Conservation (phyloP, 2,888 invertebrate genomes). For the Athetis lepigone region DNA sequence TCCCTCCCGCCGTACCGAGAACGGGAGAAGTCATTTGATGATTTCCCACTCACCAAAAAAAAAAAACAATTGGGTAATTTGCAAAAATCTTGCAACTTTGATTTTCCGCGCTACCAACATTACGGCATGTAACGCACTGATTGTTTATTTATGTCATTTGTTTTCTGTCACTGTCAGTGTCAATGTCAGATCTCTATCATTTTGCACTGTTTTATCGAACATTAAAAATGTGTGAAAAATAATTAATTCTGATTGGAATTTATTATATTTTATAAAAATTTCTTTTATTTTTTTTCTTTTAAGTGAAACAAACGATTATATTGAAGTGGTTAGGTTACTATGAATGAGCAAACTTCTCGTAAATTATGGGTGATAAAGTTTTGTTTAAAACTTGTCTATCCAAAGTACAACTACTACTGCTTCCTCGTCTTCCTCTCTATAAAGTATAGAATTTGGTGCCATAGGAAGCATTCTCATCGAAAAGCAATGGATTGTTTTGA, state of each 20-base stretch:
- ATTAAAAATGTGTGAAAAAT: conserved; percentile 35
- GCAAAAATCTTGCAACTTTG: no score
- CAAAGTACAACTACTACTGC: conserved; percentile 84
- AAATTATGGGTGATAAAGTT: conserved; percentile 87
- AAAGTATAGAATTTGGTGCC: conserved; percentile 81
- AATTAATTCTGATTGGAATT: neutral
- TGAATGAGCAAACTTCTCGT: conserved; percentile 77
- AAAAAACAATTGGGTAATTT: no score
- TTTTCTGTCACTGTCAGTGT: neutral
- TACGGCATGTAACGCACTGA: no score
- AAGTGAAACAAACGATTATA: conserved; percentile 17
- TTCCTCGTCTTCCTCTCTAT: conserved; percentile 85
- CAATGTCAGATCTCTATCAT: conserved; percentile 11
- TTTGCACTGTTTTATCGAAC: conserved; percentile 17
- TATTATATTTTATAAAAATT: conserved; percentile 4
- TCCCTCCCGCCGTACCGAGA: no score
- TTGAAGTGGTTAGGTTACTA: conserved; percentile 68
- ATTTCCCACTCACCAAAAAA: no score
- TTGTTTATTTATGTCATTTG: neutral
- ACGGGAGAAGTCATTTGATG: no score
- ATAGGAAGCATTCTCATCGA: conserved; percentile 57
- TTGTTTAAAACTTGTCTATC: conserved; percentile 86
- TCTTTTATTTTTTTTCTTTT: conserved; percentile 38
- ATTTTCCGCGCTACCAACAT: no score
- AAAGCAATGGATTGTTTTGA: conserved; percentile 75